Conservation (phyloP, 2,797 vertebrate genomes). For the Pygocentrus nattereri region DNA sequence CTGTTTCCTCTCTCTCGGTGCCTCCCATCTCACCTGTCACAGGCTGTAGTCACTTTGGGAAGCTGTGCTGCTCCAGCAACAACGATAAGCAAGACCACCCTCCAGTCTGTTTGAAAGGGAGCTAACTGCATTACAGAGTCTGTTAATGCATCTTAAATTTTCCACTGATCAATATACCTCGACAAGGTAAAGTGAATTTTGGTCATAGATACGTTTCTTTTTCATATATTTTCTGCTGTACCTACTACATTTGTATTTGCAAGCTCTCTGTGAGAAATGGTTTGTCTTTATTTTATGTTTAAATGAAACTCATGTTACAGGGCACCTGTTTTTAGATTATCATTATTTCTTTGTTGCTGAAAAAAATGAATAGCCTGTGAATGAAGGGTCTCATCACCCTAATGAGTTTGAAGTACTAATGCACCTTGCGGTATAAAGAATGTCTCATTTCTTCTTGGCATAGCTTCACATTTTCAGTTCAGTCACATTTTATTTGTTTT, state of each 20-base stretch:
- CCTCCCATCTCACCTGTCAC: conserved; percentile 5
- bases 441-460: not conserved
- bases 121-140: not conserved
- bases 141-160: not conserved
- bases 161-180: conserved; percentile 2
- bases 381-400: too few relatives aligned
- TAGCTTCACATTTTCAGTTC: too few relatives aligned
- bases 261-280: not conserved
- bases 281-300: not conserved
- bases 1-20: not conserved
- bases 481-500: not conserved
- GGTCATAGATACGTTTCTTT: too few relatives aligned
- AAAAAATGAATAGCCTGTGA: too few relatives aligned
- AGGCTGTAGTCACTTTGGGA: not conserved
- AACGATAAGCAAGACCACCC: not conserved
- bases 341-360: too few relatives aligned
- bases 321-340: too few relatives aligned
- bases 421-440: too few relatives aligned
- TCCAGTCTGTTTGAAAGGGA: not conserved
- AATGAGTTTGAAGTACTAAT: too few relatives aligned
- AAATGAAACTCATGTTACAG: not conserved
- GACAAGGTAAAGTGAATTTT: not conserved
- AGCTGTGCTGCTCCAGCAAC: not conserved
- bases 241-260: not conserved
- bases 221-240: too few relatives aligned